Conservation (phyloP, 2,888 invertebrate genomes). For the Athalia circularis region DNA sequence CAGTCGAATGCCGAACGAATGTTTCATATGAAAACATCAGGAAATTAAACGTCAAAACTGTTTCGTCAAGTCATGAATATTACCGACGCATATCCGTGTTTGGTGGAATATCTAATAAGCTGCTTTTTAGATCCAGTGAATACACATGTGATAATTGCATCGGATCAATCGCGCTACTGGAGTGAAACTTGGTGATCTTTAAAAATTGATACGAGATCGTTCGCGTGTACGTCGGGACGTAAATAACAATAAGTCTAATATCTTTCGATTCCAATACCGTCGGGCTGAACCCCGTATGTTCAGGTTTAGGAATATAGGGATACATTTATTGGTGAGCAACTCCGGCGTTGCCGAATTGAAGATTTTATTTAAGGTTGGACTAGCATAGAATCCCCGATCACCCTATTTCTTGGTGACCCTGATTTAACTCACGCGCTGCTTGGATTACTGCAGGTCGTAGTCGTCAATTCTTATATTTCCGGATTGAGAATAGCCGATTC, state of each 20-base stretch:
- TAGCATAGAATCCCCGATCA: constrained; percentile 21
- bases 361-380: constrained; percentile 15
- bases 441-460: constrained; percentile 41
- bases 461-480: constrained; percentile 45
- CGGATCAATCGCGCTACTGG: too few relatives aligned
- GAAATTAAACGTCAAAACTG: constrained; percentile 35
- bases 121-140: too few relatives aligned
- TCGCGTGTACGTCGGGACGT: too few relatives aligned
- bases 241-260: too few relatives aligned
- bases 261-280: too few relatives aligned
- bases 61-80: neutral
- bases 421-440: constrained; percentile 34
- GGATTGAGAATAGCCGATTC: constrained; percentile 43
- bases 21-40: constrained; percentile 30
- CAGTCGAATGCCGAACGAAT: constrained; percentile 13
- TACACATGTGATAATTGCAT: too few relatives aligned
- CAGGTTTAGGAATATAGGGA: neutral
- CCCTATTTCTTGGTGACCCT: constrained; percentile 32
- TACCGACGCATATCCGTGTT: constrained; percentile 10
- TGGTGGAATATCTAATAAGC: neutral
- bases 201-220: too few relatives aligned
- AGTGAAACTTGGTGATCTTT: too few relatives aligned
- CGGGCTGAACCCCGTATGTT: neutral
- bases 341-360: constrained; percentile 16
- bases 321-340: neutral